These are phyloP conservation scores for Heliconius hermathena DNA, from an alignment of 1,140 invertebrate genomes.

Conservation along the genomic window DNA sequence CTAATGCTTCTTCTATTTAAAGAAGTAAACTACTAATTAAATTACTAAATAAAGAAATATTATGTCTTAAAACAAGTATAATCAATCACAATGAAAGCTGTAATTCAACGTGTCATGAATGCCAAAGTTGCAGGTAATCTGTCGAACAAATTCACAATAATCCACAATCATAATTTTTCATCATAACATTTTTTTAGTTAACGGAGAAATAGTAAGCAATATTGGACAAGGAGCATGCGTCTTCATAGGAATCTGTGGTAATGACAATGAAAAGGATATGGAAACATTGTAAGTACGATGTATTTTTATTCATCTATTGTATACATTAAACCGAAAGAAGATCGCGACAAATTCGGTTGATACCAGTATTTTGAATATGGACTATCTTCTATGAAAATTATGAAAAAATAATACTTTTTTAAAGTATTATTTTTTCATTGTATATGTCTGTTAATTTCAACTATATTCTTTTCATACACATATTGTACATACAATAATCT, in stretches of 20 bases:
- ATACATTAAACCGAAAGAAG: background rate
- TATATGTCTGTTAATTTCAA: background rate
- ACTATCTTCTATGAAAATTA: no score
- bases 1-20: background rate
- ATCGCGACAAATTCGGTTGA: no score
- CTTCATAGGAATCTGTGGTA: constrained; percentile 90
- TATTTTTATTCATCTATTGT: background rate
- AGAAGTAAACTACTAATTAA: background rate
- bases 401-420: background rate
- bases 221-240: constrained; percentile 94
- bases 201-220: constrained; percentile 89
- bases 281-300: constrained; percentile 89
- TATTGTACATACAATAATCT: background rate
- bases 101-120: constrained; percentile 88
- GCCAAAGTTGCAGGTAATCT: constrained; percentile 87
- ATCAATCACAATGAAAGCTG: constrained; percentile 84
- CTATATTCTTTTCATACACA: background rate
- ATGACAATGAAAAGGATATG: constrained; percentile 90
- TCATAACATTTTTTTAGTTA: constrained; percentile 82
- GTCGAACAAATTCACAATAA: background rate
- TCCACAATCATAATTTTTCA: background rate
- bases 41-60: background rate
- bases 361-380: background rate
- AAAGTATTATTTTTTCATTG: background rate
- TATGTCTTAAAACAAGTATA: background rate